These are phyloP conservation scores for Melipona quadrifasciata DNA, from an alignment of 1,140 invertebrate genomes.

Conservation along the genomic window DNA sequence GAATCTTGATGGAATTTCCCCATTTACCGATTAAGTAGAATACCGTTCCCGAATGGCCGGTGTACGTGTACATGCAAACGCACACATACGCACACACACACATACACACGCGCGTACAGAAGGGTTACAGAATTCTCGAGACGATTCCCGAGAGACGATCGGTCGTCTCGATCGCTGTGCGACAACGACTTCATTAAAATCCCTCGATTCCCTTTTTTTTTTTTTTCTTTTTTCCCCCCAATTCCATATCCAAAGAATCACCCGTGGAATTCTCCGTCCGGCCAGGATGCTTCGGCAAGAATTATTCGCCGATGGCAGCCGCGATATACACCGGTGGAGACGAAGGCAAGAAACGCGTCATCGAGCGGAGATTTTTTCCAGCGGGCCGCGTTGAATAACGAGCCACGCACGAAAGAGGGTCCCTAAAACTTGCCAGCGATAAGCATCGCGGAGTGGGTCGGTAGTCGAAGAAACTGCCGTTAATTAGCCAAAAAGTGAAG, in stretches of 20 bases:
- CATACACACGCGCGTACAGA: neutral
- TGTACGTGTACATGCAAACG: neutral
- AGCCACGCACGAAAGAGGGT: constrained; percentile 37
- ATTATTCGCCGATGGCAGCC: constrained; percentile 23
- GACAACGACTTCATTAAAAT: constrained; percentile 35
- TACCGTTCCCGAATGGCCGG: neutral
- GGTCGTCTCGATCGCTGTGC: neutral
- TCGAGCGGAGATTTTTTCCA: constrained; percentile 42
- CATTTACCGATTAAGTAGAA: constrained; percentile 20
- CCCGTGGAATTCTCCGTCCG: constrained; percentile 13
- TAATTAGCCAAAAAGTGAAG: constrained; percentile 78
- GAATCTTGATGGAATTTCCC: constrained; percentile 45
- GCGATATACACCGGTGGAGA: constrained; percentile 12
- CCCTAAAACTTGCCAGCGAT: constrained; percentile 71
- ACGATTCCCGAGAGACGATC: neutral
- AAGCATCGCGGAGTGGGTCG: constrained; percentile 68
- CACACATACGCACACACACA: too few relatives aligned
- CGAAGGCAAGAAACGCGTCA: constrained; percentile 45
- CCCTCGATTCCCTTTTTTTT: neutral
- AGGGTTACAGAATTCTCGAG: neutral
- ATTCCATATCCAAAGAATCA: neutral
- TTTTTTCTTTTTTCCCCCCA: neutral
- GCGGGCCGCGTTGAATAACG: constrained; percentile 46
- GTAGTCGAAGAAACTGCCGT: constrained; percentile 69
- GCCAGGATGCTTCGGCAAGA: too few relatives aligned